Evolutionary conservation across 2,797 vertebrate genomes (phyloP).

Genomic region (Trachops cirrhosus): DNA sequence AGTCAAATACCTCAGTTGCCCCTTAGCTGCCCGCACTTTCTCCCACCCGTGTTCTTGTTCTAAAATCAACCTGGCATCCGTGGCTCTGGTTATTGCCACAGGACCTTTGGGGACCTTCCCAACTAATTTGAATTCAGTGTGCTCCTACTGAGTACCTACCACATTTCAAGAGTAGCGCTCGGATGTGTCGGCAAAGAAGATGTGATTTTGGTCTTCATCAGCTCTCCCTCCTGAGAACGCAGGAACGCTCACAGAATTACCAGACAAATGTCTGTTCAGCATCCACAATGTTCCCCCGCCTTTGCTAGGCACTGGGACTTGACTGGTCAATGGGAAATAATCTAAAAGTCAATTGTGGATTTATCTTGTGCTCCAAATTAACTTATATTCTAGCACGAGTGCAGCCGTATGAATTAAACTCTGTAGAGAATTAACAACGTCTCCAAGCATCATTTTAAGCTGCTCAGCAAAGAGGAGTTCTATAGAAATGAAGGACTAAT

Average conservation of each 20-base stretch:
- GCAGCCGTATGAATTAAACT: background rate
- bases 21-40: background rate
- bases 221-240: background rate
- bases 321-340: background rate
- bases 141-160: background rate
- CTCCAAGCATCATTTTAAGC: background rate
- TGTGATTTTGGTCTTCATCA: background rate
- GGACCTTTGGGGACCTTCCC: background rate
- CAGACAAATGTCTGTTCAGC: background rate
- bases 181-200: background rate
- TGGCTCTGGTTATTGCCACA: no score
- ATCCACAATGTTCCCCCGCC: background rate
- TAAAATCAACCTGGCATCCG: background rate
- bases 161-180: background rate
- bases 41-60: background rate
- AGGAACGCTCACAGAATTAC: background rate
- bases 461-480: background rate
- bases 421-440: background rate
- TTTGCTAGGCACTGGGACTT: background rate
- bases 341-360: background rate
- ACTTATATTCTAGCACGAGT: background rate
- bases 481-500: background rate
- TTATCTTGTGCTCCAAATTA: background rate
- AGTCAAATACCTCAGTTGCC: background rate
- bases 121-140: background rate